Base-by-base conservation (phyloP, 1,140 invertebrate genomes). In the Zaprionus ornatus region DNA sequence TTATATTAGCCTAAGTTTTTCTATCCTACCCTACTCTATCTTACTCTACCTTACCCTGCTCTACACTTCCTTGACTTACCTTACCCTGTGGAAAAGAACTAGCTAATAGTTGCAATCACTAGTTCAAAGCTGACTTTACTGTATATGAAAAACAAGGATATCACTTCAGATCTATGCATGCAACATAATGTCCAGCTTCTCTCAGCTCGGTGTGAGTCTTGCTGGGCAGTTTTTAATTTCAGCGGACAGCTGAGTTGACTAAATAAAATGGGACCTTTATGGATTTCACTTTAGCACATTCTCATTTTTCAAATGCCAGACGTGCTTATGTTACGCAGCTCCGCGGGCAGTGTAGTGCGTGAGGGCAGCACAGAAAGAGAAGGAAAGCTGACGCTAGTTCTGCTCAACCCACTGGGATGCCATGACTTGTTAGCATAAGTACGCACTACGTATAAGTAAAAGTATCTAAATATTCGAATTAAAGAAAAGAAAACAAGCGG, bases 271-370 rank as follows among this genome's bases (percentile, higher is more conserved):
- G 21, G 45, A 50, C 45, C 45, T 21, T 23, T 50, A 50, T 19
- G 45, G 45, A 19, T 50, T 23, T 45, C 40, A 45, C 40, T 50
- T 13, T 23, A 10, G 45, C 45, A 50, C 45, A 50, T 21, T 23
- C 45, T 50, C 19, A 50, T 50, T 50, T 50, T 50, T 50, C 19
- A 50, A 50, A 19, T 23, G 45, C 19, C 19, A 50, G 45, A 50
- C 45, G 45, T 50, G 45, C 45, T 50, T 50, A 23, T 50, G 45
- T 50, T 50, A 50, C 45, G 4, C 17, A 50, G 45, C 19, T 9
- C 12, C 45, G 40, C 45, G 0, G 19, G 40, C 40, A 7, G 6
- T 6, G 5, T 45, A 9, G 40, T 45, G 40, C 40, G 40, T 45
- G 40, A 45, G 40, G 40, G n/a, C 12, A 50, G 45, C 40, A 7